Evolutionary conservation across 2,113 vertebrate genomes (phyloP), one percentile per base, ranked within the genome.

Genomic region (Brienomyrus longianalis): DNA sequence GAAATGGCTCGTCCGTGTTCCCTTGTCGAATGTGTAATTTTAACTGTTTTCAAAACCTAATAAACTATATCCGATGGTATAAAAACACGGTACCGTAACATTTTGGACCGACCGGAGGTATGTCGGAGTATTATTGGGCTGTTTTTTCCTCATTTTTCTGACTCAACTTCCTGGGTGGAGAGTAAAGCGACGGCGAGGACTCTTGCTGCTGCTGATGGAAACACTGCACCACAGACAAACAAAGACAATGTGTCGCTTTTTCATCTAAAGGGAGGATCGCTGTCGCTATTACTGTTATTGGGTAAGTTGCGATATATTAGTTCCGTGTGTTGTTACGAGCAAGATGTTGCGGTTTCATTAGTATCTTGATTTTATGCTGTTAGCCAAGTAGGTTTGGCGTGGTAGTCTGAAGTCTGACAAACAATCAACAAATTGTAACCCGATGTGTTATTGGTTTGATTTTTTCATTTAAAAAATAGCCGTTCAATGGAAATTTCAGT

Each of bases 101-200:
- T 45, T 23, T 39, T 10, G 21, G 43, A 83, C 66, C 3, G n/a
- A 35, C 9, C 66, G n/a, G 66, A 23, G 77, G 27, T 83, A 43
- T 45, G 77, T 19, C 77, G 35, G 77, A 9, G 45, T 84, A 13
- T 87, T 19, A 8, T 54, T 27, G 51, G 47, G 84, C 51, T 43
- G 70, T 52, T 83, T 51, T 51, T 87, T 13, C 43, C 43, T 11
- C 52, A 39, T 45, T 83, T 83, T 80, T 62, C 31, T 88, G 86
- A 90, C 86, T 52, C 89, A 86, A 62, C 90, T 90, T 90, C 90
- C 90, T 47, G 90, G 90, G 86, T 88, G 90, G 90, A 88, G 89
- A 54, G 31, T 35, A 39, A 62, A 51, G 47, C 62, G 10, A 74
- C 43, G 47, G 51, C 56, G 48, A 80, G 35, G 45, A 56, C 23